Base-by-base conservation (phyloP, 2,888 invertebrate genomes). In the Drosophila meridionalis region DNA sequence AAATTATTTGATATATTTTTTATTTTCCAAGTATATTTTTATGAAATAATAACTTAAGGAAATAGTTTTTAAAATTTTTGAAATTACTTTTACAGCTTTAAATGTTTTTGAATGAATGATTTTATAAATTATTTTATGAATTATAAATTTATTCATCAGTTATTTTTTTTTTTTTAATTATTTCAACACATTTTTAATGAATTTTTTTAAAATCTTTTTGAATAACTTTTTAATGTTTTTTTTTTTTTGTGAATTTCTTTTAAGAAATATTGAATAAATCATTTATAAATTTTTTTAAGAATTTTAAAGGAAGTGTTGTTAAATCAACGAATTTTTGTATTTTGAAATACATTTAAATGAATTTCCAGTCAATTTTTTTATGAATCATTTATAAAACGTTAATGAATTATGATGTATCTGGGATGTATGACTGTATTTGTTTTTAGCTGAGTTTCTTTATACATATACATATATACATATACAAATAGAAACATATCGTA, bases 371-470 rank as follows among this genome's bases (percentile, higher is more conserved):
- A 20, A 20, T 20, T 20, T 20, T 20, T 40, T 52, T 9, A 11
- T 34, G 32, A 52, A 52, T 32, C 20, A n/a, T 50, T 32, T 34
- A 11, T 34, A 20, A 50, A 32, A 32, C n/a, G 9, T 5, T 5
- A 32, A 30, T 48, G 50, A 50, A 32, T 34, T 52, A 11, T 34
- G 1, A 48, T 48, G 30, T 11, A 34, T 7, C 11, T 20, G 12
- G 42, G 65, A 72, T 79, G 66, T 64, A 56, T 64, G 64, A 62
- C 14, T 52, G 75, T 80, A 26, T 36, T 14, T 38, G 4, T 28
- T 11, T 2, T 65, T 82, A 61, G 62, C 53, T 62, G 58, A 69
- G 55, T 59, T 71, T 12, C 28, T 59, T 9, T 64, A 45, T 68
- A 34, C 55, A 71, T 69, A 60, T 53, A 42, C 59, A 48, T 59